Base-by-base conservation (phyloP, 2,113 vertebrate species). In the Cyanoderma ruficeps region DNA sequence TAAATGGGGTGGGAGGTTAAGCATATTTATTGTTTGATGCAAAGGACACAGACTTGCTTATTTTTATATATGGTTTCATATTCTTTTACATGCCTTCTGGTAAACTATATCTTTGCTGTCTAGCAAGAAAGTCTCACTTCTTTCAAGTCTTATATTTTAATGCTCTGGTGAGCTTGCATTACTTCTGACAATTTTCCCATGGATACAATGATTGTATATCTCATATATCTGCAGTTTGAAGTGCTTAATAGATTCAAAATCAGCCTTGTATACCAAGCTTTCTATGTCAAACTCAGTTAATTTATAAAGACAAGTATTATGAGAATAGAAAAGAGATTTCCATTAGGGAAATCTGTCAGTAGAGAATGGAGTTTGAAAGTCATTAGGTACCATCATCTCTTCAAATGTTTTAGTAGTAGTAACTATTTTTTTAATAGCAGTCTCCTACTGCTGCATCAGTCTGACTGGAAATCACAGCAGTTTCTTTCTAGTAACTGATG, bases 361-460 rank as follows among this genome's bases (percentile, higher is more conserved):
- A 85, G 67, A 79, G 74, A 91, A 76, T 60, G 52, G 35, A 83
- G 49, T 76, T 90, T 79, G 30, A 76, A 87, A 93, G 61, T 90
- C 57, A 46, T 90, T 90, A 94, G n/a, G 37, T 79, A 76, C 41
- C 42, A 72, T 80, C 57, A 76, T 60, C 23, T 91, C 64, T 94
- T 92, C 75, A 90, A 85, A 72, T 92, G 67, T 84, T 96, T 95
- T 91, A 67, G 49, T 87, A 47, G 60, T 59, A 70, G 56, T 42
- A 78, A 67, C 64, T 69, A 2, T 55, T 82, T 50, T 87, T 89
- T 83, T 50, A 67, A 53, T 53, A 55, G 39, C 52, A 63, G 21
- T 75, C 52, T 89, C 55, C 47, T 80, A 65, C 35, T 91, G 63
- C 44, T 94, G 22, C 47, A 50, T 89, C 71, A 90, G 46, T 39